Percentiles rank a stretch among this genome's conserved stretches.
These are phyloP conservation scores for Pyrocephalus nanus DNA, from an alignment of 2,797 vertebrate genomes.

Conservation along the genomic window DNA sequence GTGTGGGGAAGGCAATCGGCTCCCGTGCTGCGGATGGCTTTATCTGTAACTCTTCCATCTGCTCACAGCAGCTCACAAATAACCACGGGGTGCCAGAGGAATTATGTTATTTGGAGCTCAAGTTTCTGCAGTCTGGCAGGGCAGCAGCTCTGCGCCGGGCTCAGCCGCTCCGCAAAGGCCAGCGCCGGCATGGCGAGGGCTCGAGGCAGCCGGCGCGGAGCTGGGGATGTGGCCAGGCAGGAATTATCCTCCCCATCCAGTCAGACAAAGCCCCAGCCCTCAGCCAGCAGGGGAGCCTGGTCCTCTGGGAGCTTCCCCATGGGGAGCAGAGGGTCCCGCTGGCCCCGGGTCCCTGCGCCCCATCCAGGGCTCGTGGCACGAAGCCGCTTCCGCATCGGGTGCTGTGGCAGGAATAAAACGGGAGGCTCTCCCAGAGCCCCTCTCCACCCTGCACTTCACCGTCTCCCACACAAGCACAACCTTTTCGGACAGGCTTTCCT, in stretches of 20 bases:
- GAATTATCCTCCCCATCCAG: background rate
- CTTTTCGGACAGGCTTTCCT: background rate
- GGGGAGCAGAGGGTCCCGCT: background rate
- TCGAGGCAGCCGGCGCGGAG: background rate
- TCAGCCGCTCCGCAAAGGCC: conserved; percentile 49
- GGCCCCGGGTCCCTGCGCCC: rapidly evolving
- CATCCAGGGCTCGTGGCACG: rapidly evolving
- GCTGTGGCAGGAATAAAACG: rapidly evolving
- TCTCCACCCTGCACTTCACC: rapidly evolving
- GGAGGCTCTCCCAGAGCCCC: background rate
- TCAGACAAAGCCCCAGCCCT: background rate
- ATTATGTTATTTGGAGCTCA: conserved; percentile 59
- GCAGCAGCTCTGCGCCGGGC: conserved; percentile 28
- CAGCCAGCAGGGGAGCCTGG: background rate
- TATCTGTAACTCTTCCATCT: conserved; percentile 65
- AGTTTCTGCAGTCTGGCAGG: conserved; percentile 62
- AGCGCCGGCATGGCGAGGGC: background rate
- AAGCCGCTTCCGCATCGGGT: rapidly evolving
- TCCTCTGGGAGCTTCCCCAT: rapidly evolving
- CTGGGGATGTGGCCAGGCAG: background rate
- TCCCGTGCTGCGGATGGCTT: conserved; percentile 63
- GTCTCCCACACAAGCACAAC: background rate
- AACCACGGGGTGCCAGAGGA: conserved; percentile 66
- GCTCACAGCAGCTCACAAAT: conserved; percentile 68
- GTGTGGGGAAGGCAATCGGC: conserved; percentile 59